Base-by-base conservation (phyloP, 2,113 vertebrate genomes). In the Chloropsis hardwickii region DNA sequence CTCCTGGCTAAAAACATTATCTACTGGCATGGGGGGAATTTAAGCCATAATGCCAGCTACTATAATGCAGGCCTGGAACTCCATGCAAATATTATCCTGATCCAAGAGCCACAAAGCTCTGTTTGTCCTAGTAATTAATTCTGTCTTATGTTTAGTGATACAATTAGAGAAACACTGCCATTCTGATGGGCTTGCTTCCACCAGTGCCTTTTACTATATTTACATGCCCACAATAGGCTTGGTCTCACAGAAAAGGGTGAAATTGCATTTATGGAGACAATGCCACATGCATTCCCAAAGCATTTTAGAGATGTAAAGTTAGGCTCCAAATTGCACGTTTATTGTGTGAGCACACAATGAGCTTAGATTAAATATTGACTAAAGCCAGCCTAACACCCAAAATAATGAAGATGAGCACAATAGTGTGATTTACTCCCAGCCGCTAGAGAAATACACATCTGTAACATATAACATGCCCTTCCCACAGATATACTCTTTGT, bases 41-140 rank as follows among this genome's bases (percentile, higher is more conserved):
- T 78, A 95, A 93, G 65, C 88, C n/a, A 4, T 77, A 89, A 93
- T 88, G 35, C 40, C 29, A 83, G 84, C 62, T 58, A 66, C 74
- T 77, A 50, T 47, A 92, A 81, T 25, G 65, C 80, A 96, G 94
- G 95, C 81, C 96, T 94, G 86, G 85, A 96, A 95, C 90, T 84
- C 67, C 78, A 73, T 44, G 90, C 65, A 93, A 83, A 94, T 80
- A 92, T 86, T 85, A 90, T 60, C 82, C 79, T 83, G 61, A 92
- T 93, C 95, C 94, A 85, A 94, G 57, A 95, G 81, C 88, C 81
- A 96, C 90, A 96, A 92, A 90, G 89, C 92, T 92, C 90, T 95
- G 94, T 94, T 94, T 95, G 95, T 95, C 91, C 92, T 95, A 71
- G 76, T 87, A 96, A 94, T 97, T 95, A 96, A 91, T 96, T 96